phyloP scores from a whole-genome alignment of 2,797 vertebrate species.

The Pseudomugil tenellus region DNA sequence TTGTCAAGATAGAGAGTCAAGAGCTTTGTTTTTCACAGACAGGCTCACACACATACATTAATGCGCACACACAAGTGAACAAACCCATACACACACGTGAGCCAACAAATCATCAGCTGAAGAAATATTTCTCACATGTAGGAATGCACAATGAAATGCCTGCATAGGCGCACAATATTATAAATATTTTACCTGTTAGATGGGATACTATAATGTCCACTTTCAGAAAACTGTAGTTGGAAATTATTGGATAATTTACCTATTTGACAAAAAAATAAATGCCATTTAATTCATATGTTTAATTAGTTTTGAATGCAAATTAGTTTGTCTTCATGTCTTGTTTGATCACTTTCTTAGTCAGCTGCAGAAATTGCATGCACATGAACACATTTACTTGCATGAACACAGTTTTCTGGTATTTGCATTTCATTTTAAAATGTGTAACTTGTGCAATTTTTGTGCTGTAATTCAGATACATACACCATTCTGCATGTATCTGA shows the following conservation, averaged over 20 bases:
- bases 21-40: constrained; percentile 63
- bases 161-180: constrained; percentile 7
- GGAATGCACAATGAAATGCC: constrained; percentile 10
- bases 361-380: neutral
- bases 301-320: neutral
- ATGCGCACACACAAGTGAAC: constrained; percentile 2
- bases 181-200: constrained; percentile 1
- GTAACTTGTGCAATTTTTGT: neutral
- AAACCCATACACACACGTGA: constrained; percentile 4
- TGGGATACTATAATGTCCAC: neutral
- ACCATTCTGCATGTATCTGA: neutral
- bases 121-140: constrained; percentile 31
- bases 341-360: neutral
- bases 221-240: neutral
- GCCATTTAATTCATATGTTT: neutral
- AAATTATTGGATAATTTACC: neutral
- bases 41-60: constrained; percentile 14
- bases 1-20: constrained; percentile 93
- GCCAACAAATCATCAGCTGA: constrained; percentile 45
- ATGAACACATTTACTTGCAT: neutral
- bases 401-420: neutral
- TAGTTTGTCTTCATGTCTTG: neutral
- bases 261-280: neutral
- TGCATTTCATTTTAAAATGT: neutral
- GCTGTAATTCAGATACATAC: neutral